Base-by-base conservation (phyloP, 1,140 invertebrate species). In the Penaeus vannamei region DNA sequence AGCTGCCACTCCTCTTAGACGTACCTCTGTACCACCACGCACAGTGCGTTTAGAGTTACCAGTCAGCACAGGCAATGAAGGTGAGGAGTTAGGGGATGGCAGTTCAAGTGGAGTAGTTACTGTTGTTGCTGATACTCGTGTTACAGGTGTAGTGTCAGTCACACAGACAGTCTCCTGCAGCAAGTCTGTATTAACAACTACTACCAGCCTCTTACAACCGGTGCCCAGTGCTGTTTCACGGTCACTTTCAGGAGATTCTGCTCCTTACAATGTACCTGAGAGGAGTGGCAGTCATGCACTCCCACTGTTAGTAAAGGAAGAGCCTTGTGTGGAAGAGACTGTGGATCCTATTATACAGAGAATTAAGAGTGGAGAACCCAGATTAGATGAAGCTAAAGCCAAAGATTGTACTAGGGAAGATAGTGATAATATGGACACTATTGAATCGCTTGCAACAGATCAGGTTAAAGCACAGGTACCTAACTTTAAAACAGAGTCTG, bases 161-260 rank as follows among this genome's bases (percentile, higher is more conserved):
- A 91, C 91, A 20, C 87, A 91, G 62, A 89, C 91, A 7, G 85
- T 90, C 32, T 89, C 90, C 1, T 85, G 79, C 85, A 85, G 90
- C 79, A 91, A 90, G 53, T 85, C 91, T 85, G 86, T 87, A 64
- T 79, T 90, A 62, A 87, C 91, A 26, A 90, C 91, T 59, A 86
- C 90, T 84, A 69, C 88, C 42, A 85, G 88, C 84, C 77, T 90
- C 36, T 69, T 66, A 61, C 83, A 90, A 59, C 84, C 88, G 36
- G 22, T 90, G 42, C 81, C 88, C 77, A 85, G 83, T 60, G 59
- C 86, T 36, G 69, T 72, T 77, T 59, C 83, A 61, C 66, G 77
- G 53, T 77, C 84, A 61, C n/a, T 32, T 62, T 46, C 62, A 64
- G 83, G 61, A 80, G 76, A 85, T 42, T 61, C 81, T 66, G 59